phyloP scores from a whole-genome alignment of 2,113 vertebrate genomes.

The Daphoenositta chrysoptera region DNA sequence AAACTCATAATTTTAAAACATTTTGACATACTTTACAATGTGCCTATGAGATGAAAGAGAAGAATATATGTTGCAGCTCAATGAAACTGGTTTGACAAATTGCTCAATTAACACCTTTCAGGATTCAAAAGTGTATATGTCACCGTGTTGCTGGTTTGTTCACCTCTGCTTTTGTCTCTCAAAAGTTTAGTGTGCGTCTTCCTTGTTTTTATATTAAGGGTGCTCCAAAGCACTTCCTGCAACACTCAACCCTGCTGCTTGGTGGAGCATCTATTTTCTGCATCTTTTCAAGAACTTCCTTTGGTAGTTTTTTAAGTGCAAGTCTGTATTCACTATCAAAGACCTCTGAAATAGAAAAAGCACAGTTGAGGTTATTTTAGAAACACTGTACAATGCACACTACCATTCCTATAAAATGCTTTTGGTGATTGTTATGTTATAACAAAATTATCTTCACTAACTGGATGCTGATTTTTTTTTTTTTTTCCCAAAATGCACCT shows the following conservation, averaged over 20 bases:
- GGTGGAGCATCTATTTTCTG: conserved; percentile 85
- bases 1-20: background rate
- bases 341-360: conserved; percentile 82
- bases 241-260: conserved; percentile 81
- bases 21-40: background rate
- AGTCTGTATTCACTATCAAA: conserved; percentile 90
- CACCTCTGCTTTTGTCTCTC: background rate
- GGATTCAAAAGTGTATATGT: background rate
- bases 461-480: fast-evolving
- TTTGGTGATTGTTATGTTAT: background rate
- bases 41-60: background rate
- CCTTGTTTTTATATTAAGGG: conserved; percentile 82
- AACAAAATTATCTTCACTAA: background rate
- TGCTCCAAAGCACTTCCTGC: conserved; percentile 88
- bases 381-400: background rate
- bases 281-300: conserved; percentile 82
- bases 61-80: background rate
- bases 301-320: conserved; percentile 81
- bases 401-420: background rate
- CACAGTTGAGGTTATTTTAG: background rate
- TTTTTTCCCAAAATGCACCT: background rate
- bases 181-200: background rate
- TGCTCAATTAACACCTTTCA: background rate
- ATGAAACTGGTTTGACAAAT: background rate
- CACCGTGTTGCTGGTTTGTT: background rate